These are phyloP conservation scores for Axis porcinus DNA, from an alignment of 2,113 vertebrate species.

Conservation along the genomic window DNA sequence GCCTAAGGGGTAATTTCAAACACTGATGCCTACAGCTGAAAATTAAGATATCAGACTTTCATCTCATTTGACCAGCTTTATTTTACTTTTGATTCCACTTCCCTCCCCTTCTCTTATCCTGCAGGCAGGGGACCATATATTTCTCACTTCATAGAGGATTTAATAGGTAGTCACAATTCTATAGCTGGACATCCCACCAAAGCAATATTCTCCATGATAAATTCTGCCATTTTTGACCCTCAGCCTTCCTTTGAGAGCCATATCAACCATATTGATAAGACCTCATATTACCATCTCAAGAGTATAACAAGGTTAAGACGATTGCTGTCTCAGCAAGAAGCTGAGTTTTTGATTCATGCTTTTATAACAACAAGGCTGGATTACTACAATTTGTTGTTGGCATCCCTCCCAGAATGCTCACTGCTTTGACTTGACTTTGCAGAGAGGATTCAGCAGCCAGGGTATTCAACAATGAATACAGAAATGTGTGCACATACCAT, in stretches of 20 bases:
- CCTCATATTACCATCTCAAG: constrained; percentile 77
- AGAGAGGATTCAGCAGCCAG: constrained; percentile 58
- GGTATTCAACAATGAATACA: constrained; percentile 65
- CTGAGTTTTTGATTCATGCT: constrained; percentile 79
- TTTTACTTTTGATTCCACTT: constrained; percentile 43
- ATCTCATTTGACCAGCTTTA: constrained; percentile 54
- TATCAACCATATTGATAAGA: constrained; percentile 80
- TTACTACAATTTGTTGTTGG: constrained; percentile 82
- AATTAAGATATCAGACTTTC: constrained; percentile 55
- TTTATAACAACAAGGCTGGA: constrained; percentile 80
- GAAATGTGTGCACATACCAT: constrained; percentile 38
- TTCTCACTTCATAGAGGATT: constrained; percentile 65
- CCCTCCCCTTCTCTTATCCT: constrained; percentile 41
- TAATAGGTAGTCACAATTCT: constrained; percentile 72
- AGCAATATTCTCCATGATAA: constrained; percentile 74
- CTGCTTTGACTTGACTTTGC: constrained; percentile 67
- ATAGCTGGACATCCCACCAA: constrained; percentile 65
- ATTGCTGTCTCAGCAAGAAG: constrained; percentile 83
- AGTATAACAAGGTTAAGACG: constrained; percentile 80
- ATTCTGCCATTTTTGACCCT: constrained; percentile 80
- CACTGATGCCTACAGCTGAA: constrained; percentile 30
- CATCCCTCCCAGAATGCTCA: constrained; percentile 77
- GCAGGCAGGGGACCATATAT: constrained; percentile 36
- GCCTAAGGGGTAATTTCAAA: constrained; percentile 28
- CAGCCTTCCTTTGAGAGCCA: constrained; percentile 72